Evolutionary conservation across 2,113 vertebrate species (phyloP).

Genomic region (Etheostoma spectabile): DNA sequence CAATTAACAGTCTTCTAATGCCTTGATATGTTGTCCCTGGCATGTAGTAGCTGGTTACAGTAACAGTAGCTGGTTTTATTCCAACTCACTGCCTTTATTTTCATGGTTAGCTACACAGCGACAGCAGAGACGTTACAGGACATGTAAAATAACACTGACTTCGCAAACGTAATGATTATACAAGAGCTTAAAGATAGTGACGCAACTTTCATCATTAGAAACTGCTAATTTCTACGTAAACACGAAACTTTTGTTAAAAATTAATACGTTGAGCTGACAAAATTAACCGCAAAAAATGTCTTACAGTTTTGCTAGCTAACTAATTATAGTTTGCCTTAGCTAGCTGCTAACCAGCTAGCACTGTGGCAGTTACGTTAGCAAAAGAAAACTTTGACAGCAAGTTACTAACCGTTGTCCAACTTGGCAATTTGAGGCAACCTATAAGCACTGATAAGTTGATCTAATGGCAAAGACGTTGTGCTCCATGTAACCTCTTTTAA

Average conservation of each 20-base stretch:
- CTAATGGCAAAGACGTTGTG: conserved; percentile 89
- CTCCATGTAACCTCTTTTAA: conserved; percentile 97
- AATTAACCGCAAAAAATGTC: neutral
- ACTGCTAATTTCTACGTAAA: neutral
- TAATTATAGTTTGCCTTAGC: conserved; percentile 2
- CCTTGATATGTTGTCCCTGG: neutral
- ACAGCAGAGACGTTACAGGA: neutral
- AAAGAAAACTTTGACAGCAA: conserved; percentile 28
- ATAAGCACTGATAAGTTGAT: conserved; percentile 93
- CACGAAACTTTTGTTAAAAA: neutral
- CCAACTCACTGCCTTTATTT: neutral
- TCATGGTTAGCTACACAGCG: neutral
- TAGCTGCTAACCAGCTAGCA: conserved; percentile 54
- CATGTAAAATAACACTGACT: neutral
- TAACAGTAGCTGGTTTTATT: neutral
- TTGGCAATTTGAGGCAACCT: conserved; percentile 93
- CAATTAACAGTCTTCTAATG: neutral
- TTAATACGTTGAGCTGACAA: neutral
- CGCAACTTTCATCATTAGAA: neutral
- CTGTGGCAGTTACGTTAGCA: conserved; percentile 29
- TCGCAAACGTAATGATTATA: neutral
- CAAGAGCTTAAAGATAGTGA: neutral
- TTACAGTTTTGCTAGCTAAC: neutral
- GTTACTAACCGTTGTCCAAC: conserved; percentile 88
- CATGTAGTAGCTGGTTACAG: neutral